Evolutionary conservation across 2,113 vertebrate species (phyloP), one percentile per base, ranked within the genome.

Genomic region (Ranitomeya imitator): DNA sequence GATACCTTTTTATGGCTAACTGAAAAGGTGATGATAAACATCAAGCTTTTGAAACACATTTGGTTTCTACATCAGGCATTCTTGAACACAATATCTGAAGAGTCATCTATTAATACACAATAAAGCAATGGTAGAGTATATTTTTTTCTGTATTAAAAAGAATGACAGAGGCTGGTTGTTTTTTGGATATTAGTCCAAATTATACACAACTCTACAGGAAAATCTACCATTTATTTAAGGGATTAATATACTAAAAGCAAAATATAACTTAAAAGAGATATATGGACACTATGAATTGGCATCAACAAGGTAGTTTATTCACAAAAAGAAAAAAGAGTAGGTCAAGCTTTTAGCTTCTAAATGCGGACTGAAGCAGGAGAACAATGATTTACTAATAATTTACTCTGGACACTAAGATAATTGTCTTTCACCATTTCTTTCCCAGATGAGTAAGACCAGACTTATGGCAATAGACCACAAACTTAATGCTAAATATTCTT

Each of bases 401-500:
- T 23, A 57, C 51, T 69, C 45, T 87, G 51, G 63, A 79, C 77
- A 80, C 45, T 12, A 59, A 80, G 51, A 80, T 21, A 55, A 51
- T 18, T 81, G 23, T 59, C 45, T 37, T 21, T 86, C 65, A 65
- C 74, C 3, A 15, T 76, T 69, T 54, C 16, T 31, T 59, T 81
- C 6, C 54, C 26, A 69, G 60, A 73, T 87, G 86, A 87, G 86
- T 31, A 71, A 87, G 82, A 60, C 23, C 78, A 87, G 78, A 81
- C 78, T 57, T 71, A 26, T 52, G 23, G 7, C 63, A 81, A 26
- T 14, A 80, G 60, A 26, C 15, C 60, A 45, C 31, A 23, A 81
- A 52, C 51, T 73, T 51, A 73, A 11, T 69, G 69, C 37, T 31
- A 61, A 81, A 81, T 16, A 81, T 26, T 80, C 14, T 81, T 61